Evolutionary conservation across 2,888 invertebrate genomes (phyloP), one percentile per base, ranked within the genome.

Genomic region (Nycteola revayana): DNA sequence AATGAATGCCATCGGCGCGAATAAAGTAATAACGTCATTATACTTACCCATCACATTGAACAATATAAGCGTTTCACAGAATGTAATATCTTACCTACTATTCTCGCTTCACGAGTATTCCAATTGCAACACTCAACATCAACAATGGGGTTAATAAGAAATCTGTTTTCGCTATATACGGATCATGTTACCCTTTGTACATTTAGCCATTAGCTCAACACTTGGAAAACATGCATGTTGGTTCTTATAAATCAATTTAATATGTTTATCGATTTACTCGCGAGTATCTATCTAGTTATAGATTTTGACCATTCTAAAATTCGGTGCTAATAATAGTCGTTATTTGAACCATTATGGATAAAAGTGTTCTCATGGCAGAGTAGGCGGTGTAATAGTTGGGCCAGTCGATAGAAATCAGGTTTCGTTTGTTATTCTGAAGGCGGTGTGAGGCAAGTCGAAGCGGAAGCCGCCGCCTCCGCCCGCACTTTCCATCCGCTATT

Each of bases 391-490:
- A 73, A 75, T 72, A 69, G 69, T 65, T 74, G 68, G 76, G 72
- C 77, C 72, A 74, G 74, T 77, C 75, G 78, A 77, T 87, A 84
- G 85, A 87, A 87, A 87, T 87, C 88, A 84, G 88, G 87, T 86
- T 87, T 78, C 80, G 75, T 81, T 88, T 87, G 83, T 82, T 84
- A 88, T 88, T 86, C 88, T 72, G 84, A 73, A 78, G 80, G 85
- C 77, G 79, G 76, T 66, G 61, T 66, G 65, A 61, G 60, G 58
- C 60, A 60, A 62, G 60, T 62, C 64, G 68, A 72, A 74, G 75
- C 86, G 86, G 85, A 85, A 85, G 77, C 71, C 62, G 59, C 64
- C 60, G 58, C 70, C 75, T 62, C 67, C 71, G 74, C 84, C 80
- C 71, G 71, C 74, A 75, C 87, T 86, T 86, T 86, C 87, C 84